Percentiles rank a stretch among this genome's conserved stretches.
phyloP scores from a whole-genome alignment of 2,113 vertebrate species.

The Chlamydotis undulata region DNA sequence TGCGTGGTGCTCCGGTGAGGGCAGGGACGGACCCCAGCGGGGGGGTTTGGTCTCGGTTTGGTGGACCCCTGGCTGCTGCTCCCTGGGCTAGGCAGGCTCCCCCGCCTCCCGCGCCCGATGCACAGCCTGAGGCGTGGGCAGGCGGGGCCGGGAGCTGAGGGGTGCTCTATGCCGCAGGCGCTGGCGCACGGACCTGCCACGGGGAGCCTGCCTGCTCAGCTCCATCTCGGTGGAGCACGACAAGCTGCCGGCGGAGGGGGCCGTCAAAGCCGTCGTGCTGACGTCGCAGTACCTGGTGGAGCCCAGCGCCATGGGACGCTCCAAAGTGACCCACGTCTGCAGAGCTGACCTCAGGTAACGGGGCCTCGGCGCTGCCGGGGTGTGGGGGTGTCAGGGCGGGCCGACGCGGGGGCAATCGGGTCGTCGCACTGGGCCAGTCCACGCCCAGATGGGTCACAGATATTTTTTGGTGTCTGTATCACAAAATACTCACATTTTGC shows the following conservation, averaged over 20 bases:
- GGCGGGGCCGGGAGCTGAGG: neutral
- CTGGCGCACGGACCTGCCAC: constrained; percentile 80
- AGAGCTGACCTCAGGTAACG: constrained; percentile 83
- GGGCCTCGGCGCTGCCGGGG: fast-evolving
- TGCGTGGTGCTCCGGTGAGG: constrained; percentile 84
- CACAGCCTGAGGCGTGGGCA: fast-evolving
- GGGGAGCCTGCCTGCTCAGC: constrained; percentile 79
- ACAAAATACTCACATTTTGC: neutral
- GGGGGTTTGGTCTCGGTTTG: neutral
- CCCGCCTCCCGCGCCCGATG: fast-evolving
- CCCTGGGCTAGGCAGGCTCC: neutral
- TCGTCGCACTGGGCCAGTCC: neutral
- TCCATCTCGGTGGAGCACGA: constrained; percentile 83
- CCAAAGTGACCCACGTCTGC: constrained; percentile 84
- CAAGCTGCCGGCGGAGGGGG: constrained; percentile 73
- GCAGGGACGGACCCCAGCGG: fast-evolving
- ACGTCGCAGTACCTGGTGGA: constrained; percentile 85
- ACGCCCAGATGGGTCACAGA: neutral
- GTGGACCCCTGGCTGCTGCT: neutral
- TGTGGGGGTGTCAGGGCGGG: neutral
- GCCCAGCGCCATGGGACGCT: constrained; percentile 77
- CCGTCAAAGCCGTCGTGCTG: constrained; percentile 79
- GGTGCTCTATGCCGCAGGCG: constrained; percentile 43
- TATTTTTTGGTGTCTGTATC: too few species aligned
- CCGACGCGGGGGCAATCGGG: neutral